Base-by-base conservation (phyloP, 2,113 vertebrate genomes). In the Nesogale talazaci region DNA sequence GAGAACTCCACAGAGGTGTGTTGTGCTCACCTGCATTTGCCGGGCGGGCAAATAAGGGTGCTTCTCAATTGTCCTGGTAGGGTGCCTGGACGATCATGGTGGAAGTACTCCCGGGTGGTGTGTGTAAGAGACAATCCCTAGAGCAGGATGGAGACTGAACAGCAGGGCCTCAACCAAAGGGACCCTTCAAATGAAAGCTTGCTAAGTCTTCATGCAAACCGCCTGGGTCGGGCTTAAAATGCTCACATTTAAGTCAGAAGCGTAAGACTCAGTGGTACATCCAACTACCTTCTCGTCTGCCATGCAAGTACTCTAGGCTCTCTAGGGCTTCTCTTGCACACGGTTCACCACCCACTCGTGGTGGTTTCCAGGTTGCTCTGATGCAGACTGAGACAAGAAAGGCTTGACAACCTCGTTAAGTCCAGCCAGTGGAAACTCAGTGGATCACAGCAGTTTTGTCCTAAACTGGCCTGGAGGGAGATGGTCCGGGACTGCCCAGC, bases 1-100 rank as follows among this genome's bases (percentile, higher is more conserved):
- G 99, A 99, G 97, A 98, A 97, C 97, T 96, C 98, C 69, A 97
- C 98, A 19, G 99, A 99, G 99, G 99, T 99, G 98, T 99, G 99
- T 61, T 99, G 46, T 96, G 83, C 95, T 96, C 97, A 97, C 97
- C 98, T 95, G 96, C 98, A 98, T 98, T 98, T 97, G 96, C 92
- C 11, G 7, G 80, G 27, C 59, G 40, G 84, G 97, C 98, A 98
- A 97, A 98, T 98, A 98, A 96, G 88, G 98, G 97, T 98, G 94
- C 95, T 95, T 96, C 83, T 92, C 25, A 88, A 89, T 97, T 95
- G 97, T 96, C 83, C 75, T 83, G 88, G 78, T 52, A 61, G 59
- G 22, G 59, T 61, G 63, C 23, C 25, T 87, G 85, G 61, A 67
- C 81, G 56, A 97, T 96, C 3, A 0, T 95, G 95, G 86, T 19